These are phyloP conservation scores for Apis laboriosa DNA, from an alignment of 1,140 invertebrate genomes.

Conservation along the genomic window DNA sequence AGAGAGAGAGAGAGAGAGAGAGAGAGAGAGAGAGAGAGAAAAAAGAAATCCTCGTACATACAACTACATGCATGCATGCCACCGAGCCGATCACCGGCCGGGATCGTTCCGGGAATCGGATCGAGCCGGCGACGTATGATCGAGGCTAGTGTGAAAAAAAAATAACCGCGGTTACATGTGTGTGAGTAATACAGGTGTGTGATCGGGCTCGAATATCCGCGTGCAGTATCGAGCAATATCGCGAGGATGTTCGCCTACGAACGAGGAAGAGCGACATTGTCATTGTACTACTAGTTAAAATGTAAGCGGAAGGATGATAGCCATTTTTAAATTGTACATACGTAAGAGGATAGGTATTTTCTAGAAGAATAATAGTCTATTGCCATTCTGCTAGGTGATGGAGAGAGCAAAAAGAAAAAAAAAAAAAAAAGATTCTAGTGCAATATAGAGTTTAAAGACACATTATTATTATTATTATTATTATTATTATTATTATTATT, in stretches of 20 bases:
- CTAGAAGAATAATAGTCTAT: conserved; percentile 75
- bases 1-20: no score
- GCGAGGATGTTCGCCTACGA: conserved; percentile 28
- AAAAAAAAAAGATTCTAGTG: conserved; percentile 71
- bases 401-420: conserved; percentile 27
- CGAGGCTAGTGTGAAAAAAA: background rate
- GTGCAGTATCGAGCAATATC: conserved; percentile 63
- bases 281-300: conserved; percentile 51
- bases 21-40: background rate
- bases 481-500: background rate
- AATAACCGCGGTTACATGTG: background rate
- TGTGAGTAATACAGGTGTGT: background rate
- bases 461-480: conserved; percentile 51
- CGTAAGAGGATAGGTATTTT: conserved; percentile 78
- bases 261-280: conserved; percentile 18
- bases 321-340: conserved; percentile 80
- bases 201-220: conserved; percentile 32
- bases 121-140: background rate
- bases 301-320: conserved; percentile 61
- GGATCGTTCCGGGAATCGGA: conserved; percentile 3
- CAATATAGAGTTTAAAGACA: conserved; percentile 78
- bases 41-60: conserved; percentile 46
- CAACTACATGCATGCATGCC: background rate
- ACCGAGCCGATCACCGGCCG: background rate
- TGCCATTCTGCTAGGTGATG: conserved; percentile 63